These are phyloP conservation scores for Sorex araneus DNA, from an alignment of 2,113 vertebrate genomes.

Conservation along the genomic window DNA sequence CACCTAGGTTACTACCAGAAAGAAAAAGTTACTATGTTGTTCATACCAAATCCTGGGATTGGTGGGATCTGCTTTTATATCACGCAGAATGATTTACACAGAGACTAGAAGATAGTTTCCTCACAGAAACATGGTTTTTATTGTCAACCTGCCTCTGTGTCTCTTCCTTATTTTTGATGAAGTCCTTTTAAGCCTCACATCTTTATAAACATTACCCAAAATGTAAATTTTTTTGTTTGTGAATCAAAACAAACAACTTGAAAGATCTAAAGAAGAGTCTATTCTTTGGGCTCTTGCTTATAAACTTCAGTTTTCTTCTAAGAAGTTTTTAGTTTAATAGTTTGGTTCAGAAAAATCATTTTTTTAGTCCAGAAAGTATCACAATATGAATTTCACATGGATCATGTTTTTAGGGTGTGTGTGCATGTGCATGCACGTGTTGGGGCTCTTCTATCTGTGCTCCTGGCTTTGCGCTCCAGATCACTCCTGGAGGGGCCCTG, in stretches of 20 bases:
- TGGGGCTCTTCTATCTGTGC: too few relatives aligned
- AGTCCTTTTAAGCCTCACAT: not conserved
- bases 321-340: not conserved
- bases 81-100: not conserved
- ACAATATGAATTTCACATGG: not conserved
- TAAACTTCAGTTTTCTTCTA: not conserved
- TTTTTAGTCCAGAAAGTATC: not conserved
- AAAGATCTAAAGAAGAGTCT: not conserved
- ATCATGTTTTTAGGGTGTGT: not conserved
- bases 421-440: too few relatives aligned
- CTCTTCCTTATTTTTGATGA: not conserved
- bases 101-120: not conserved
- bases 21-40: too few relatives aligned
- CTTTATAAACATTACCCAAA: not conserved
- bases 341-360: not conserved
- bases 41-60: too few relatives aligned
- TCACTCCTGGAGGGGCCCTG: too few relatives aligned
- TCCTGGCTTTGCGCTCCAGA: too few relatives aligned
- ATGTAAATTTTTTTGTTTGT: not conserved
- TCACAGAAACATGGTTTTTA: not conserved
- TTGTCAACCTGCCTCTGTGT: not conserved
- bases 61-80: too few relatives aligned
- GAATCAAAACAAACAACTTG: not conserved
- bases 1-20: too few relatives aligned
- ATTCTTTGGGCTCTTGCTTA: not conserved